These are phyloP conservation scores for Himalopsyche kuldschensis DNA, from an alignment of 2,888 invertebrate species.

Conservation along the genomic window DNA sequence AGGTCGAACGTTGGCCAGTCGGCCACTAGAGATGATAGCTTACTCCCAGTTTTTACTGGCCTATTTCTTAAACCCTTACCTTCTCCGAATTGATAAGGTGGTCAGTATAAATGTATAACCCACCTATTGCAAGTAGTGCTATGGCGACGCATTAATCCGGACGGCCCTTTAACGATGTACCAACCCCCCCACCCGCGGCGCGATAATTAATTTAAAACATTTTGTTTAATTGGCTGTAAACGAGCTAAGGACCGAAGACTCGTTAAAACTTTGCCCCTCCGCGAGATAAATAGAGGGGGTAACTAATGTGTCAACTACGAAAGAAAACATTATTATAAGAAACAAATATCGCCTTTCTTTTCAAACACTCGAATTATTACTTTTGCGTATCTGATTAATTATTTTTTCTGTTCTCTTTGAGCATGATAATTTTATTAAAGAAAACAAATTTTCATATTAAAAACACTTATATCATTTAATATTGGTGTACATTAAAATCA, in stretches of 20 bases:
- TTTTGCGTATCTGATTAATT: background rate
- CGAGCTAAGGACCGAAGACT: background rate
- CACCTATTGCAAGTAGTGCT: background rate
- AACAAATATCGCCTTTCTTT: background rate
- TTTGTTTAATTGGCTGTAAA: conserved; percentile 1
- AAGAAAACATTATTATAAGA: background rate
- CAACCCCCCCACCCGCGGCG: background rate
- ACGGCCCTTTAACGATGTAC: background rate
- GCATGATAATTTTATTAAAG: too few relatives aligned
- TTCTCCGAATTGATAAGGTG: too few relatives aligned
- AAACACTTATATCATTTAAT: too few relatives aligned
- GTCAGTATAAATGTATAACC: background rate
- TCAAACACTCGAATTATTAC: background rate
- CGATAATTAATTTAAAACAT: background rate
- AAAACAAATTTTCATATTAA: too few relatives aligned
- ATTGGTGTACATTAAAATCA: too few relatives aligned
- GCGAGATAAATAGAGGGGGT: background rate
- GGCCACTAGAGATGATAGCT: too few relatives aligned
- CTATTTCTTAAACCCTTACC: too few relatives aligned
- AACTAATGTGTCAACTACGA: background rate
- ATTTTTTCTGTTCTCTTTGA: background rate
- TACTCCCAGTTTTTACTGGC: too few relatives aligned
- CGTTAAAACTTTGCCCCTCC: background rate
- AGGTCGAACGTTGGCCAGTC: too few relatives aligned
- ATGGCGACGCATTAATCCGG: background rate